A percentile compares a stretch with the other conserved stretches of the same genome.
These are phyloP conservation scores for Troides aeacus DNA, from an alignment of 2,888 invertebrate genomes.

Conservation along the genomic window DNA sequence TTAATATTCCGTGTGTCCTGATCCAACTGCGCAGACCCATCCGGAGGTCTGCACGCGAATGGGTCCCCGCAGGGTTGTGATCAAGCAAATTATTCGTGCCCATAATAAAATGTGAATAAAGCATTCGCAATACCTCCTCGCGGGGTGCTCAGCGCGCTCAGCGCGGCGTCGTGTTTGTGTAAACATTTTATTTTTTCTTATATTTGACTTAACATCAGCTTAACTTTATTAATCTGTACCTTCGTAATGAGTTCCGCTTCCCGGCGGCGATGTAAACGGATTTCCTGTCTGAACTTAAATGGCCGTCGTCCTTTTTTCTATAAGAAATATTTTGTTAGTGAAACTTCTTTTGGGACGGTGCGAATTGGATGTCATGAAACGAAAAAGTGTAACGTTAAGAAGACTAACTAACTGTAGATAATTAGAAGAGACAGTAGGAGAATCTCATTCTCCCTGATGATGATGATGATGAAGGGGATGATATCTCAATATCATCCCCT, in stretches of 20 bases:
- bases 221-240: conserved; percentile 31
- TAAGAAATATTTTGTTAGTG: not conserved
- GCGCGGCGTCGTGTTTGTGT: conserved; percentile 21
- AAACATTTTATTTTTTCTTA: conserved; percentile 28
- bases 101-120: conserved; percentile 25
- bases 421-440: no score
- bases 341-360: no score
- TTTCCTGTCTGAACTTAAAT: conserved; percentile 5
- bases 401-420: no score
- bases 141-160: conserved; percentile 20
- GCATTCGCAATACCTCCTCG: conserved; percentile 22
- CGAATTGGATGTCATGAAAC: no score
- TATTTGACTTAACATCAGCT: conserved; percentile 26
- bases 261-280: conserved; percentile 6
- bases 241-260: conserved; percentile 17
- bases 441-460: no score
- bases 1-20: not conserved
- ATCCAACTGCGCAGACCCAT: conserved; percentile 10
- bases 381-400: no score
- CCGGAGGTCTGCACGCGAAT: conserved; percentile 10
- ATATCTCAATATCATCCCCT: no score
- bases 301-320: conserved; percentile 13
- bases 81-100: conserved; percentile 21
- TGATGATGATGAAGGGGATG: no score
- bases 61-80: conserved; percentile 23